These are phyloP conservation scores for Coccyzus lansbergi DNA, from an alignment of 2,797 vertebrate species.

Conservation along the genomic window DNA sequence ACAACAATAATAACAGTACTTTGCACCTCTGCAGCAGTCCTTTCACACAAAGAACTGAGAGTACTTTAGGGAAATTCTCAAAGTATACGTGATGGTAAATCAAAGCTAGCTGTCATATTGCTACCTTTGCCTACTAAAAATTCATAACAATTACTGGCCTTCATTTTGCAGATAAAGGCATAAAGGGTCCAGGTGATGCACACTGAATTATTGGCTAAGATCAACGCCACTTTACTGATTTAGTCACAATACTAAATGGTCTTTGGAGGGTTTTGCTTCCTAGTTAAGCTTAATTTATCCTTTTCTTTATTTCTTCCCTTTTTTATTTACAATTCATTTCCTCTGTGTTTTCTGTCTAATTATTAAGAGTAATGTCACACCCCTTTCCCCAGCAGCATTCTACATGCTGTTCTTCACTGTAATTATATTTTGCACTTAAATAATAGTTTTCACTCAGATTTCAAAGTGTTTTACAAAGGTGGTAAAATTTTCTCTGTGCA, in stretches of 20 bases:
- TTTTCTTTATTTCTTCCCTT: neutral
- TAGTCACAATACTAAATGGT: neutral
- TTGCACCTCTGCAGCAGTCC: neutral
- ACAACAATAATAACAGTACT: neutral
- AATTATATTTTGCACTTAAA: neutral
- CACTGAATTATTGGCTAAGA: neutral
- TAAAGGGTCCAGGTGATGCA: neutral
- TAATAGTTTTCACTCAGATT: neutral
- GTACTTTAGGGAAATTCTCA: neutral
- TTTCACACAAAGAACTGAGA: neutral
- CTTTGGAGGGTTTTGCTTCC: neutral
- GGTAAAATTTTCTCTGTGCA: neutral
- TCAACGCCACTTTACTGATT: neutral
- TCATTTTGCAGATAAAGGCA: neutral
- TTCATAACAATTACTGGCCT: neutral
- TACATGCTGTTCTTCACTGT: neutral
- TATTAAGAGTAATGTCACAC: slow-evolving; percentile 21
- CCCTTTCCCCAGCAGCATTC: neutral
- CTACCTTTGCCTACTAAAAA: neutral
- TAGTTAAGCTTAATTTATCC: neutral
- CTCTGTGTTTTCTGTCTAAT: neutral
- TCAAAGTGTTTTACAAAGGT: neutral
- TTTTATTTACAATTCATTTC: slow-evolving; percentile 8
- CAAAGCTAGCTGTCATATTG: neutral
- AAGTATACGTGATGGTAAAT: neutral